phyloP scores from a whole-genome alignment of 2,888 invertebrate genomes.

The Fabriciana adippe region DNA sequence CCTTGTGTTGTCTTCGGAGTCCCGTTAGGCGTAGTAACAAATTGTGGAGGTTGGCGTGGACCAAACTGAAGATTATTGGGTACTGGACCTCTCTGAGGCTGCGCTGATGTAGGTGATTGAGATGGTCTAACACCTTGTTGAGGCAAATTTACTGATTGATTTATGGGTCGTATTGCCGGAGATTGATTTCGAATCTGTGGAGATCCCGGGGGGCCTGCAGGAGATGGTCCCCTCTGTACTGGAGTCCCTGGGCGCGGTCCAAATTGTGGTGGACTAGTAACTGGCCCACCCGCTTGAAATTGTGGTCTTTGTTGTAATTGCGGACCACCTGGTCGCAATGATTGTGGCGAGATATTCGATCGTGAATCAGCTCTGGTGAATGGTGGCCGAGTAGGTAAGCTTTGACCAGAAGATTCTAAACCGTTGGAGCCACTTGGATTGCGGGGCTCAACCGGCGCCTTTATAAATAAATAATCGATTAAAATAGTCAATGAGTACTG shows the following conservation, averaged over 20 bases:
- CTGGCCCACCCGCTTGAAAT: slow-evolving; percentile 74
- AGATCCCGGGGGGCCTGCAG: slow-evolving; percentile 54
- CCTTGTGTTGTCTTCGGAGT: slow-evolving; percentile 50
- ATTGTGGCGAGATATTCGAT: slow-evolving; percentile 61
- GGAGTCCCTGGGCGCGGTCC: slow-evolving; percentile 63
- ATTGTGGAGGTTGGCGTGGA: slow-evolving; percentile 70
- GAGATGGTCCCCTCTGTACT: slow-evolving; percentile 57
- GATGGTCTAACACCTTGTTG: slow-evolving; percentile 63
- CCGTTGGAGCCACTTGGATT: slow-evolving; percentile 58
- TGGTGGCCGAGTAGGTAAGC: slow-evolving; percentile 62
- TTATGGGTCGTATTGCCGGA: slow-evolving; percentile 62
- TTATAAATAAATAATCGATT: slow-evolving; percentile 45
- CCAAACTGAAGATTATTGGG: slow-evolving; percentile 77
- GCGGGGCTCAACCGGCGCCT: slow-evolving; percentile 67
- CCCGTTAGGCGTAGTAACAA: slow-evolving; percentile 67
- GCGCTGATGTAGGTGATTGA: slow-evolving; percentile 58
- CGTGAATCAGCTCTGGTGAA: slow-evolving; percentile 69
- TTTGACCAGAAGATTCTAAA: slow-evolving; percentile 52
- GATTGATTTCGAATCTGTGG: slow-evolving; percentile 60
- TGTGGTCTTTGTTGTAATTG: slow-evolving; percentile 64
- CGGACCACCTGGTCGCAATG: slow-evolving; percentile 57
- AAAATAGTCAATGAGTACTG: neutral
- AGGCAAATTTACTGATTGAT: slow-evolving; percentile 65
- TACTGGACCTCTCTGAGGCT: slow-evolving; percentile 69
- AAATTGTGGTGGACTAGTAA: slow-evolving; percentile 61